Evolutionary conservation across 2,113 vertebrate species (phyloP), one percentile per base, ranked within the genome.

Genomic region (Callionymus lyra): DNA sequence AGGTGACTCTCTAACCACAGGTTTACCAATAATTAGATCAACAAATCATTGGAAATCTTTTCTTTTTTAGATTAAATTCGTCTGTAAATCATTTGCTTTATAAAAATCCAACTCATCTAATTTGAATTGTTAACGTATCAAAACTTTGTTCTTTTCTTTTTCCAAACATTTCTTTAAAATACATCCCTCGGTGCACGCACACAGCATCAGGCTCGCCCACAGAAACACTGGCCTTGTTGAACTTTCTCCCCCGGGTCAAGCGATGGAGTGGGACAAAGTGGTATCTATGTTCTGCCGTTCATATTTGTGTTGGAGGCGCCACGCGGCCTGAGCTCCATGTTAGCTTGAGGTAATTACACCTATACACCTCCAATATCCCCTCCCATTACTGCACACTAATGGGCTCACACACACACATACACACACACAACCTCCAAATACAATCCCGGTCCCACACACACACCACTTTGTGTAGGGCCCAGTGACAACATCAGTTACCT

Each of bases 301-400:
- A 65, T 79, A 73, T 81, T 81, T 80, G 72, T 69, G 69, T 77
- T 81, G 62, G 63, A 74, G 77, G 79, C 72, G 76, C 74, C 76
- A 61, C 53, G 31, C 50, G 53, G 69, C 69, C 71, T 66, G 68
- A 75, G 67, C 72, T 69, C 57, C 63, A 61, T 74, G 70, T 82
- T 77, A 59, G 75, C 65, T 70, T 11, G 59, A 74, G 73, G 68
- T 76, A 80, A 82, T 83, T 85, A 82, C 72, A 73, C 68, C 75
- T 75, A 62, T 72, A 74, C 72, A 53, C 65, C 72, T 76, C 71
- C 78, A 77, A 77, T 80, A 81, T 82, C 81, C 81, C 70, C 71
- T 79, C 72, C 76, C 68, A 82, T 82, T 80, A 82, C 76, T 46
- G 54, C 63, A 43, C 57, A 50, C 68, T 80, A 80, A 80, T 78